Evolutionary conservation across 2,113 vertebrate genomes (phyloP).

Genomic region (Cnemophilus loriae): DNA sequence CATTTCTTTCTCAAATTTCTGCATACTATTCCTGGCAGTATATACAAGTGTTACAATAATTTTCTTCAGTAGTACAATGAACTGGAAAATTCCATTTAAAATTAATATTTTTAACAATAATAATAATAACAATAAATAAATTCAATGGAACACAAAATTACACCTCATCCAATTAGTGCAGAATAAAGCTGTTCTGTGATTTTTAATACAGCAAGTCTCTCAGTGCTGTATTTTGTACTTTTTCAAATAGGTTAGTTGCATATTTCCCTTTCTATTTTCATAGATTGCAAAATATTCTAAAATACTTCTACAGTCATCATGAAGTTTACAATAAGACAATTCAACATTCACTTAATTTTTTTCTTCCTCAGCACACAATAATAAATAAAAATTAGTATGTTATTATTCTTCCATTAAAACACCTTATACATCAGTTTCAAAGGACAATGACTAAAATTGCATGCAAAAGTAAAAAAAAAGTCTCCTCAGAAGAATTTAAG

Average conservation of each 20-base stretch:
- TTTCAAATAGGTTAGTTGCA: not conserved
- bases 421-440: not conserved
- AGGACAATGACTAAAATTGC: conserved; percentile 13
- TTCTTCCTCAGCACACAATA: not conserved
- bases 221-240: not conserved
- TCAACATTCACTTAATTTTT: not conserved
- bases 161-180: not conserved
- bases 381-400: not conserved
- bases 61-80: not conserved
- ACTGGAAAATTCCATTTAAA: not conserved
- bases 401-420: not conserved
- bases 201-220: not conserved
- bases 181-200: not conserved
- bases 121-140: not conserved
- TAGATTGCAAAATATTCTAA: not conserved
- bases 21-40: not conserved
- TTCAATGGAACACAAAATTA: not conserved
- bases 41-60: not conserved
- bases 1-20: not conserved
- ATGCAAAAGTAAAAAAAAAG: not conserved
- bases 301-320: not conserved
- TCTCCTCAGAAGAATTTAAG: conserved; percentile 23
- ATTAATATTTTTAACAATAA: not conserved
- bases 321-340: not conserved
- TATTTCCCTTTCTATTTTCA: not conserved